Percentiles rank a stretch among this genome's conserved stretches.
phyloP scores from a whole-genome alignment of 2,888 invertebrate species.

The Mesorhabditis belari region DNA sequence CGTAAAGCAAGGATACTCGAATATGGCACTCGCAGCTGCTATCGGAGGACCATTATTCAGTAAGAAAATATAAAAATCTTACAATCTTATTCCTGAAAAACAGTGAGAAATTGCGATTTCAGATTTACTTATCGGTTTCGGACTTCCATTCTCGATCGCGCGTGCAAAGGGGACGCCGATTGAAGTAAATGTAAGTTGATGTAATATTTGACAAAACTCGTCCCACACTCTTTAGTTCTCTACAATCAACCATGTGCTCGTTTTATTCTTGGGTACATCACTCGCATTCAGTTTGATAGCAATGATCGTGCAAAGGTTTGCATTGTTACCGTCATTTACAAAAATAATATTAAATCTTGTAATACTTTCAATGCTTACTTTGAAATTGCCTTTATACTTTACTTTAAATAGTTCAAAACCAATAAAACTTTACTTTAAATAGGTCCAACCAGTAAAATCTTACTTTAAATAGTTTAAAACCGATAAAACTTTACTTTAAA shows the following conservation, averaged over 20 bases:
- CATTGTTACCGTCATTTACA: no score
- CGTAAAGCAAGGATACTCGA: constrained; percentile 63
- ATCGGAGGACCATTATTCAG: constrained; percentile 68
- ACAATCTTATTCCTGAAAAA: background rate
- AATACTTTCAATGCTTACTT: no score
- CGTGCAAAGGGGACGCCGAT: constrained; percentile 32
- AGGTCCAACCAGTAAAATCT: no score
- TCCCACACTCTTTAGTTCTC: background rate
- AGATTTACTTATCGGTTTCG: constrained; percentile 47
- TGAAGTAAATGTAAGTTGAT: constrained; percentile 11
- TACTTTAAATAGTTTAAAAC: no score
- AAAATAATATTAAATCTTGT: no score
- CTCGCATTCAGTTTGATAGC: background rate
- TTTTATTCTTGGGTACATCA: background rate
- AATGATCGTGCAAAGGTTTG: background rate
- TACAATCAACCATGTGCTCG: background rate
- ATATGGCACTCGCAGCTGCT: constrained; percentile 67
- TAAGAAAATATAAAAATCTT: constrained; percentile 43
- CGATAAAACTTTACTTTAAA: no score
- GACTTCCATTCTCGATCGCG: constrained; percentile 39
- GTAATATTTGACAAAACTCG: background rate
- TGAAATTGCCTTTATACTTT: no score
- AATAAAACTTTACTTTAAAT: no score
- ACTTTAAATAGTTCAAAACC: no score
- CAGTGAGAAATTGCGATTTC: constrained; percentile 2